Conservation (phyloP, 2,113 vertebrate species). For the Spea bombifrons region DNA sequence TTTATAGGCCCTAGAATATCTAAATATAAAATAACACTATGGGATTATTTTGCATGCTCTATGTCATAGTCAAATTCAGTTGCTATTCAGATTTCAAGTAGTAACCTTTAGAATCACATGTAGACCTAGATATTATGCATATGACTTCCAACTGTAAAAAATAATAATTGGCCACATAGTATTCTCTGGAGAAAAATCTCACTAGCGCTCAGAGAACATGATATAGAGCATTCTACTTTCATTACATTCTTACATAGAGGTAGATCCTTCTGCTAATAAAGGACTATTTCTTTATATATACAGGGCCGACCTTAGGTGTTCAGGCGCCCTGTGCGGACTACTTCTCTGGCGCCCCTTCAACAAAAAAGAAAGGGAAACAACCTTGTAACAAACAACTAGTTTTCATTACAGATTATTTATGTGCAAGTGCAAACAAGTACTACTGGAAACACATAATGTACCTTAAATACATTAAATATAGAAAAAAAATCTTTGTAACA, state of each 20-base stretch:
- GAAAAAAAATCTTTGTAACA: too few relatives aligned
- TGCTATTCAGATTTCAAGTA: not conserved
- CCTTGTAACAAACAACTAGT: too few relatives aligned
- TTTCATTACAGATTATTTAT: too few relatives aligned
- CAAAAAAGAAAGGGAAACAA: too few relatives aligned
- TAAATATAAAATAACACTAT: not conserved
- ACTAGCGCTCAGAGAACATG: slow-evolving; percentile 10
- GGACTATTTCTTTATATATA: too few relatives aligned
- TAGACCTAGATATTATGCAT: slow-evolving; percentile 13
- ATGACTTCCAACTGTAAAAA: slow-evolving; percentile 20
- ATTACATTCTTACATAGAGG: not conserved
- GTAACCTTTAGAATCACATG: slow-evolving; percentile 14
- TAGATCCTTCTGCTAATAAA: too few relatives aligned
- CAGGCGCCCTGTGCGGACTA: too few relatives aligned
- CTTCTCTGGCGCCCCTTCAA: too few relatives aligned
- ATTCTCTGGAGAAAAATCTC: slow-evolving; percentile 8
- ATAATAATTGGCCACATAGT: slow-evolving; percentile 23
- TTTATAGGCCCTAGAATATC: not conserved
- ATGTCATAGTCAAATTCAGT: not conserved
- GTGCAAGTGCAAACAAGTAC: too few relatives aligned
- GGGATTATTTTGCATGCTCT: not conserved
- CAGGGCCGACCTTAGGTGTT: too few relatives aligned
- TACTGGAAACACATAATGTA: too few relatives aligned
- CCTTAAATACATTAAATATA: too few relatives aligned
- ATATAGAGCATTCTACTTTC: slow-evolving; percentile 23